These are phyloP conservation scores for Cephalotes varians DNA, from an alignment of 2,888 invertebrate genomes.

Conservation along the genomic window DNA sequence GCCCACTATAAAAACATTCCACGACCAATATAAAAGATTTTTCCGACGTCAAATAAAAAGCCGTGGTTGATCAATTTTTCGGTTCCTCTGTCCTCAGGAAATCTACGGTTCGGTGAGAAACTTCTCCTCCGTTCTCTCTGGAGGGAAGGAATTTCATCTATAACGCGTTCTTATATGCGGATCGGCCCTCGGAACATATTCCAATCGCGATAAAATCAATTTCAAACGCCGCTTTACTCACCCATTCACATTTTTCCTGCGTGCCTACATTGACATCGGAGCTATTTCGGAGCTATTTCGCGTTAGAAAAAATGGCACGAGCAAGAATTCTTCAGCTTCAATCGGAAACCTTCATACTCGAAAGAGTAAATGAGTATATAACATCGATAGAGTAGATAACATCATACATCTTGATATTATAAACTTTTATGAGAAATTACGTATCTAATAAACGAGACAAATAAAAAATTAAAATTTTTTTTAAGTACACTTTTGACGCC, in stretches of 20 bases:
- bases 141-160: slow-evolving; percentile 35
- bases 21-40: slow-evolving; percentile 61
- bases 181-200: slow-evolving; percentile 43
- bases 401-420: background rate
- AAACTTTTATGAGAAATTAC: background rate
- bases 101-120: slow-evolving; percentile 11
- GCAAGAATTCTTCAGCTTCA: background rate
- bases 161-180: slow-evolving; percentile 35
- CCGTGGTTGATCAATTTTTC: slow-evolving; percentile 62
- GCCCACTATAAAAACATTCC: slow-evolving; percentile 64
- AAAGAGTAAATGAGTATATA: too few relatives aligned
- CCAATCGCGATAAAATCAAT: slow-evolving; percentile 45
- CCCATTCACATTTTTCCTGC: slow-evolving; percentile 11
- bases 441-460: background rate
- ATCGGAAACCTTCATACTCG: background rate
- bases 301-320: background rate
- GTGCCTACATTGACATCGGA: background rate
- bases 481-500: background rate
- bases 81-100: slow-evolving; percentile 5
- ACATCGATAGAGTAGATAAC: background rate
- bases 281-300: background rate
- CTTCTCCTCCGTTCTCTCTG: background rate
- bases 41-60: slow-evolving; percentile 67
- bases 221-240: slow-evolving; percentile 11
- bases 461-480: background rate